Conservation (phyloP, 2,797 vertebrate genomes). For the Pangasius krempfi region DNA sequence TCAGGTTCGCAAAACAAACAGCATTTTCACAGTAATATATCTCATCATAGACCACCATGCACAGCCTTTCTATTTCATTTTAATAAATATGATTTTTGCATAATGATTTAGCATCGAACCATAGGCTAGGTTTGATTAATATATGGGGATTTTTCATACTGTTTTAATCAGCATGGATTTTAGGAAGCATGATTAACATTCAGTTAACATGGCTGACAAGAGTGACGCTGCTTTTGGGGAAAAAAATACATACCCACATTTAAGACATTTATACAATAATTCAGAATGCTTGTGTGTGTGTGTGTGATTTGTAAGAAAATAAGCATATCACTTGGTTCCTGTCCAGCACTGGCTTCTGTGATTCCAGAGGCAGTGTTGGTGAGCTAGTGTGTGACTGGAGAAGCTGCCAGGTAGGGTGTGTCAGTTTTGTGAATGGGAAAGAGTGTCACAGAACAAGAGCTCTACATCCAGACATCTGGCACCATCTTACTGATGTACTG, state of each 20-base stretch:
- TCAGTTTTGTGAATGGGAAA: background rate
- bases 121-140: background rate
- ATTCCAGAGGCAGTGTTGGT: background rate
- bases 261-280: too few species aligned
- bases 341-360: background rate
- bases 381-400: background rate
- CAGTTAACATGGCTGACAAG: conserved; percentile 33
- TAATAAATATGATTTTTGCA: background rate
- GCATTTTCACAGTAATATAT: background rate
- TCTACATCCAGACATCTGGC: background rate
- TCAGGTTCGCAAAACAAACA: background rate
- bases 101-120: background rate
- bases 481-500: background rate
- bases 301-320: conserved; percentile 47
- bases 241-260: background rate
- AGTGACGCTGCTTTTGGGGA: conserved; percentile 17
- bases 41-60: background rate
- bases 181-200: background rate
- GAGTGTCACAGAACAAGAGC: background rate
- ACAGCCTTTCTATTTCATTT: background rate
- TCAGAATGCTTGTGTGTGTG: background rate
- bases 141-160: background rate
- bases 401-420: background rate
- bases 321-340: conserved; percentile 20
- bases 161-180: conserved; percentile 10